A percentile compares a stretch with the other conserved stretches of the same genome.
phyloP scores from a whole-genome alignment of 1,140 invertebrate species.

The Dinoponera quadriceps region DNA sequence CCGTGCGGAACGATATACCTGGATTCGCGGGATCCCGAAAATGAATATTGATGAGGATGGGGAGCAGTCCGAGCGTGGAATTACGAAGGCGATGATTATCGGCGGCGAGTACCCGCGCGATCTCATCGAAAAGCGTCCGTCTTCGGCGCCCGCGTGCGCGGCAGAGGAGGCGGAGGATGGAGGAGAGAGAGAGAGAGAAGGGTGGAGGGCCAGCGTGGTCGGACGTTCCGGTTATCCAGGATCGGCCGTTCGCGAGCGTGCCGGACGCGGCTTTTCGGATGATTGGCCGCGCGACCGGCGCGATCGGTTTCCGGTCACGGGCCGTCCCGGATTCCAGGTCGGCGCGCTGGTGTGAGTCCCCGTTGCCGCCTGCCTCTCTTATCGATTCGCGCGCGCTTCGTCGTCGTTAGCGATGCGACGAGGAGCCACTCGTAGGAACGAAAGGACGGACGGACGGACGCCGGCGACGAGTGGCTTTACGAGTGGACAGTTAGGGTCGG shows the following conservation, averaged over 20 bases:
- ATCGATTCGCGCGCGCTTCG: constrained; percentile 72
- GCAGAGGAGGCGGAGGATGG: constrained; percentile 19
- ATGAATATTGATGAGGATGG: not conserved
- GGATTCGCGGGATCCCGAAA: not conserved
- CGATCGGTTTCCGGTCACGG: constrained; percentile 81
- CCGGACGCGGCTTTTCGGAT: constrained; percentile 79
- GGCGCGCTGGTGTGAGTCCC: constrained; percentile 62
- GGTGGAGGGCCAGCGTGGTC: constrained; percentile 53
- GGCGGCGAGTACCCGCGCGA: not conserved
- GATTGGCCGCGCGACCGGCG: constrained; percentile 70
- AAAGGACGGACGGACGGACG: not conserved
- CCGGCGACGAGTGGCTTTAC: constrained; percentile 63
- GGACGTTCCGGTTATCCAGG: constrained; percentile 75
- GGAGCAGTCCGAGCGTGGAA: not conserved
- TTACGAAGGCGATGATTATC: constrained; percentile 27
- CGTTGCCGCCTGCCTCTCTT: constrained; percentile 61
- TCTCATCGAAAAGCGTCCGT: constrained; percentile 13
- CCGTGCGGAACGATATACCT: not conserved
- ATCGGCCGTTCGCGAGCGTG: constrained; percentile 68
- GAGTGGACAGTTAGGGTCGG: constrained; percentile 65
- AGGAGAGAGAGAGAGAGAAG: constrained; percentile 40
- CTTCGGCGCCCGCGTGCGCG: not conserved
- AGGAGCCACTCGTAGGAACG: constrained; percentile 41
- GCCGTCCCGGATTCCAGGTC: constrained; percentile 70
- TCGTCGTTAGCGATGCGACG: constrained; percentile 67